Percentiles rank a stretch among this genome's conserved stretches.
Conservation (phyloP, 37 sponge, comb jelly and placozoan species). For the Cliona cf. orientalis region DNA sequence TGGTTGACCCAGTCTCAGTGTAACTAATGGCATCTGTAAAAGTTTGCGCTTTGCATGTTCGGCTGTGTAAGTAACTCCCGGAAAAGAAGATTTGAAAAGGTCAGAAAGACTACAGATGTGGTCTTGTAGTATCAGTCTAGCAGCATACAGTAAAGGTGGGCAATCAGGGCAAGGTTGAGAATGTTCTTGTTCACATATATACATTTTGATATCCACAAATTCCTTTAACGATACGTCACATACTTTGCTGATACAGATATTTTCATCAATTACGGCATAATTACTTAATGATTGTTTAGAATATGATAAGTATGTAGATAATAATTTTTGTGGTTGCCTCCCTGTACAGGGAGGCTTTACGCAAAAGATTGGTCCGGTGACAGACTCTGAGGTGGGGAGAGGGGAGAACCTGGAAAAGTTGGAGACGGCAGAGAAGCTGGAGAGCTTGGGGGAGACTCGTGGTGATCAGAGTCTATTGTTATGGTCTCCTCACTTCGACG, state of each 20-base stretch:
- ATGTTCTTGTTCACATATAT: constrained; percentile 6
- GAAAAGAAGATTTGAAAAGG: constrained; percentile 7
- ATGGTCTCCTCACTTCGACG: no score
- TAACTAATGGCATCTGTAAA: constrained; percentile 12
- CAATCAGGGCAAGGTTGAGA: not conserved
- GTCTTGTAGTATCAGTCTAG: not conserved
- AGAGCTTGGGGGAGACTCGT: no score
- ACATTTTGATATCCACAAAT: not conserved
- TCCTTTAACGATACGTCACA: constrained; percentile 11
- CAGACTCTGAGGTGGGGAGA: not conserved
- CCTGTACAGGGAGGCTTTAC: not conserved
- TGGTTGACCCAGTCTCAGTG: not conserved
- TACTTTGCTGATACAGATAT: not conserved
- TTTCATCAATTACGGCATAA: not conserved
- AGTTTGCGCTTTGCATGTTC: constrained; percentile 6
- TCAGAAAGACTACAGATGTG: not conserved
- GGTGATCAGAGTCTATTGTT: no score
- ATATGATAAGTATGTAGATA: not conserved
- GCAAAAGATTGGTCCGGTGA: not conserved
- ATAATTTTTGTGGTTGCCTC: not conserved
- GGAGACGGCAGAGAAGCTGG: not conserved
- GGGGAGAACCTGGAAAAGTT: not conserved
- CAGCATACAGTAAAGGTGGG: not conserved
- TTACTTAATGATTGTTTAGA: not conserved
- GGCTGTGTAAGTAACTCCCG: constrained; percentile 1